Evolutionary conservation across 2,113 vertebrate genomes (phyloP).

Genomic region (Ophthalmolycus amberensis): DNA sequence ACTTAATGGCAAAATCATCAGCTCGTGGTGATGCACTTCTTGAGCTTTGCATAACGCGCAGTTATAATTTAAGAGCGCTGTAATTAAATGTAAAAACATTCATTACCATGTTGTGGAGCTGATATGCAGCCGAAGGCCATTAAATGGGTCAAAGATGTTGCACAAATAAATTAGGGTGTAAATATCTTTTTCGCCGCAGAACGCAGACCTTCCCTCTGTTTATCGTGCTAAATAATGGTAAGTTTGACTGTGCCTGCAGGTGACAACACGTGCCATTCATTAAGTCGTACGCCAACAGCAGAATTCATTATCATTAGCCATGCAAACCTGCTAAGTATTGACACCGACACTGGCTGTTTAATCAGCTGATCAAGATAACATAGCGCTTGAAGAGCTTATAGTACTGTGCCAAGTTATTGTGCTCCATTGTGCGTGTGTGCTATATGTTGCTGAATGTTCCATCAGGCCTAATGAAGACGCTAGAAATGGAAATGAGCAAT

Average conservation of each 20-base stretch:
- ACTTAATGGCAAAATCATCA: background rate
- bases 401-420: conserved; percentile 6
- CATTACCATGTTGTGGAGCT: background rate
- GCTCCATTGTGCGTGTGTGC: background rate
- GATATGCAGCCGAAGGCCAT: background rate
- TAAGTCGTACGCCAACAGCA: conserved; percentile 18
- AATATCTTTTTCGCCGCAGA: background rate
- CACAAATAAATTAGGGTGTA: conserved; percentile 3
- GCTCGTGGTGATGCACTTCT: background rate
- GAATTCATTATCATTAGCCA: conserved; percentile 47
- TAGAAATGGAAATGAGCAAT: conserved; percentile 58
- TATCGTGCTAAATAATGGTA: background rate
- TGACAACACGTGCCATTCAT: conserved; percentile 4
- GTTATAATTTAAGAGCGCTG: background rate
- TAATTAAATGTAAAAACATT: background rate
- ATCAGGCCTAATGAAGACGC: conserved; percentile 55
- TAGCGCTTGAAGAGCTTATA: background rate
- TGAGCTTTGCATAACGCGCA: background rate
- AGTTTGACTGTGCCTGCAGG: conserved; percentile 21
- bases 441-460: conserved; percentile 28
- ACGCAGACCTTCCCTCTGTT: conserved; percentile 15
- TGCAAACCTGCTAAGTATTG: background rate
- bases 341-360: conserved; percentile 21
- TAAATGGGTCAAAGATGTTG: conserved; percentile 12
- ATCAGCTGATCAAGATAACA: conserved; percentile 55